Base-by-base conservation (phyloP, 2,113 vertebrate species). In the Peromyscus polionotus region DNA sequence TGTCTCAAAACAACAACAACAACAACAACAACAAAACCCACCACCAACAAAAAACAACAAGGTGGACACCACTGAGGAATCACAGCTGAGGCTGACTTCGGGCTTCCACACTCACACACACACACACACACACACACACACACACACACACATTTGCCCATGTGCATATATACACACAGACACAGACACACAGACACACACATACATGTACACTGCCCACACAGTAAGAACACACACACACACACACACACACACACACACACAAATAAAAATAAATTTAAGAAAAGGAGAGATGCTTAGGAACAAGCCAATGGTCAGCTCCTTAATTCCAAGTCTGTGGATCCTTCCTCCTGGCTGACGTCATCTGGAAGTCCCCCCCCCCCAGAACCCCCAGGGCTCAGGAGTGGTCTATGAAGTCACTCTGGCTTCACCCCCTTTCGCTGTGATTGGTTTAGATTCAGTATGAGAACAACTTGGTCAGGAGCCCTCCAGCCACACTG, bases 301-400 rank as follows among this genome's bases (percentile, higher is more conserved):
- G 13, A 24, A 42, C n/a, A 28, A 84, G 13, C 0, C 3, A n/a
- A 42, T 8, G 48, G n/a, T 42, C 3, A 31, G 36, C 36, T 93
- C 24, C 65, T n/a, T n/a, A 10, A 17, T 51, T 72, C 22, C 45
- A 73, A 79, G 42, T 20, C 51, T 28, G 4, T 7, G 48, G 36
- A 28, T 20, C 59, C 39, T 42, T 81, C 51, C 3, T 48, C 45
- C 7, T 54, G 75, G 57, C 91, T 48, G 51, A 54, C 51, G 11
- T 54, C 8, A 12, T 54, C 61, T 19, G 17, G 26, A 20, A 5
- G n/a, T 19, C 57, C 4, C 0, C 57, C 31, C 45, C 45, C 45
- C 45, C 45, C 6, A 0, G 3, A 28, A 61, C 14, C 51, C 3
- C 0, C 7, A 57, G 57, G 33, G 48, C 54, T 51, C 36, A 45